Conservation (phyloP, 2,888 invertebrate species). For the Ptilodon capucinus region DNA sequence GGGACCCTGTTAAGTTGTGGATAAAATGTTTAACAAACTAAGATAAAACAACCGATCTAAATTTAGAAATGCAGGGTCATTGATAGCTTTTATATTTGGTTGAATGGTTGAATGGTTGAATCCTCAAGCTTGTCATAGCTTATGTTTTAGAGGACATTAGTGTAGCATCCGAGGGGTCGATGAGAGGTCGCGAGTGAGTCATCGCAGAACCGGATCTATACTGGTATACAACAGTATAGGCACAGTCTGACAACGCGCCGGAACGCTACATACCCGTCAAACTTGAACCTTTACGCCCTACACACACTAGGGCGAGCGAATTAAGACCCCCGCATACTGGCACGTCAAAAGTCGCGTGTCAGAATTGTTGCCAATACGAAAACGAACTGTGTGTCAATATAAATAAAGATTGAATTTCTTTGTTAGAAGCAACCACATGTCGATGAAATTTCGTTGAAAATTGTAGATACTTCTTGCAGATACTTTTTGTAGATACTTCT, state of each 20-base stretch:
- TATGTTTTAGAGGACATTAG: conserved; percentile 38
- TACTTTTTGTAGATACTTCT: too few species aligned
- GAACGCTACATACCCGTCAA: neutral
- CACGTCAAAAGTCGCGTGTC: too few species aligned
- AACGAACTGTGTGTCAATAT: too few species aligned
- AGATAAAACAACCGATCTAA: neutral
- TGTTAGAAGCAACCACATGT: too few species aligned
- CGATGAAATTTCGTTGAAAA: too few species aligned
- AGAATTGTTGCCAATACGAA: too few species aligned
- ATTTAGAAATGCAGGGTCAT: neutral
- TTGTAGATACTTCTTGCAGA: too few species aligned
- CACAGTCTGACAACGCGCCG: neutral
- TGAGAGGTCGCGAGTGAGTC: conserved; percentile 67
- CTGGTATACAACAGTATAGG: conserved; percentile 15
- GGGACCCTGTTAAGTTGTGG: neutral
- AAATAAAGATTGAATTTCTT: too few species aligned
- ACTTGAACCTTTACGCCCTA: too few species aligned
- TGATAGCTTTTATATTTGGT: neutral
- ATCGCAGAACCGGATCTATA: conserved; percentile 68
- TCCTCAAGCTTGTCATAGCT: conserved; percentile 17
- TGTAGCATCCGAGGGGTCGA: conserved; percentile 57
- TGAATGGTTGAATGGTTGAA: neutral
- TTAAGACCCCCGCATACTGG: too few species aligned
- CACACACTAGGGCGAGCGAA: too few species aligned
- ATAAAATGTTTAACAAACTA: neutral